These are phyloP conservation scores for Spicauda simplicius DNA, from an alignment of 2,888 invertebrate genomes.

Conservation along the genomic window DNA sequence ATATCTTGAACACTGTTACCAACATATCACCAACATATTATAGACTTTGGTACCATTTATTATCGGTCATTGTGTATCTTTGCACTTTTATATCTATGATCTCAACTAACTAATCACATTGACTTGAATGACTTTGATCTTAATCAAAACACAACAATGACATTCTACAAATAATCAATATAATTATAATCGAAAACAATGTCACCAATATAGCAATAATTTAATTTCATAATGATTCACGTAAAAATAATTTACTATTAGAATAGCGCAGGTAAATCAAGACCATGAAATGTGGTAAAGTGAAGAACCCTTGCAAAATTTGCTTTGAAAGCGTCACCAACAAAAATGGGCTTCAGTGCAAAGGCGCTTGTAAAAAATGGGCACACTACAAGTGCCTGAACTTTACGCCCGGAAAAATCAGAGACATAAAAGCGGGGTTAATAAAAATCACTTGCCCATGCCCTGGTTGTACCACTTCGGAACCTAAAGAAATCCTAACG, in stretches of 20 bases:
- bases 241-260: too few species aligned
- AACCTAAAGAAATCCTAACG: constrained; percentile 43
- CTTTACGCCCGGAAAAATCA: constrained; percentile 59
- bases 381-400: constrained; percentile 61
- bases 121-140: neutral
- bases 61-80: too few species aligned
- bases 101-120: neutral
- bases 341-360: constrained; percentile 62
- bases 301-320: constrained; percentile 63
- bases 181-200: neutral
- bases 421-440: constrained; percentile 58
- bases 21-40: too few species aligned
- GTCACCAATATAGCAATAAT: neutral
- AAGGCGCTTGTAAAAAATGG: constrained; percentile 66
- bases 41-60: too few species aligned
- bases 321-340: constrained; percentile 53
- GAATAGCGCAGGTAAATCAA: neutral
- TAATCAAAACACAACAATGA: neutral
- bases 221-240: constrained; percentile 12
- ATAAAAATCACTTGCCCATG: constrained; percentile 63
- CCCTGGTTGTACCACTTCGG: constrained; percentile 53
- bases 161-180: neutral
- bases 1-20: too few species aligned
- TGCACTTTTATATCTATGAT: too few species aligned
- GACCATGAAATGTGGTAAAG: constrained; percentile 46